A percentile compares a stretch with the other conserved stretches of the same genome.
Conservation (phyloP, 2,888 invertebrate genomes). For the Aphidius colemani region DNA sequence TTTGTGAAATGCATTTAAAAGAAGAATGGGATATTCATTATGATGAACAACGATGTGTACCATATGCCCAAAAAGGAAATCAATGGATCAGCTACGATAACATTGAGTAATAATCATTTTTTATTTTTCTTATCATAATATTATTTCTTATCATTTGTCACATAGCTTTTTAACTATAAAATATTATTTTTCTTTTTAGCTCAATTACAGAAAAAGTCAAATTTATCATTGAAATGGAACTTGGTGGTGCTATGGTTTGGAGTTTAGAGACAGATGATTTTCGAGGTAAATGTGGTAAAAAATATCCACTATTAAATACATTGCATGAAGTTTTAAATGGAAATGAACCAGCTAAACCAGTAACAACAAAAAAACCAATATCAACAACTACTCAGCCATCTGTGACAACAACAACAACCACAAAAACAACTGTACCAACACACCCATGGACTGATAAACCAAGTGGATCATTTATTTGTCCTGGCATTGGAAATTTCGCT, state of each 20-base stretch:
- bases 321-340: slow-evolving; percentile 60
- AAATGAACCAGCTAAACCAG: slow-evolving; percentile 8
- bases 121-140: background rate
- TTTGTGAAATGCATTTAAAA: slow-evolving; percentile 48
- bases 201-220: slow-evolving; percentile 57
- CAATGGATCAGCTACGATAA: slow-evolving; percentile 52
- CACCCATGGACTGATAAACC: background rate
- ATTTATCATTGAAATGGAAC: slow-evolving; percentile 45
- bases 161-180: background rate
- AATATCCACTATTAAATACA: slow-evolving; percentile 67
- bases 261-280: slow-evolving; percentile 82
- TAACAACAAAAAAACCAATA: slow-evolving; percentile 2
- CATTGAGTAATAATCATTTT: slow-evolving; percentile 37
- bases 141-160: background rate
- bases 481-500: slow-evolving; percentile 57
- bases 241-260: slow-evolving; percentile 78
- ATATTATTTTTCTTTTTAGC: slow-evolving; percentile 48
- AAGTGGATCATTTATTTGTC: slow-evolving; percentile 49
- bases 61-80: slow-evolving; percentile 54
- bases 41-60: slow-evolving; percentile 59
- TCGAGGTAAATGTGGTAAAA: slow-evolving; percentile 66
- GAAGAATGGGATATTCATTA: slow-evolving; percentile 54
- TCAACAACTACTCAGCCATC: slow-evolving; percentile 20
- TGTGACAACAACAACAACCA: slow-evolving; percentile 23
- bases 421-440: background rate